phyloP scores from a whole-genome alignment of 2,797 vertebrate genomes.

The Chiropotes sagulatus region DNA sequence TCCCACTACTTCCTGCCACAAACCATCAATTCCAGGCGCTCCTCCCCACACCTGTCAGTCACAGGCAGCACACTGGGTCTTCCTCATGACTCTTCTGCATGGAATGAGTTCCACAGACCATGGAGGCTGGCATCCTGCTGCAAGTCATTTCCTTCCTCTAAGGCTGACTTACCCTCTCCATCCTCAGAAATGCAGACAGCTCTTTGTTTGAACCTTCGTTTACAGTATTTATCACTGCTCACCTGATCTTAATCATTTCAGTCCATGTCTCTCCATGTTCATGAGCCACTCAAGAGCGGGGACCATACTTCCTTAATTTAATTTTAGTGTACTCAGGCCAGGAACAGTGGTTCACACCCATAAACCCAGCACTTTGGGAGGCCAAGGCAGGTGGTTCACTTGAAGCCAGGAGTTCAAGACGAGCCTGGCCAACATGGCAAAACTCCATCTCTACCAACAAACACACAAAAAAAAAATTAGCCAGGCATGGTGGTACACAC shows the following conservation, averaged over 20 bases:
- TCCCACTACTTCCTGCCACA: not conserved
- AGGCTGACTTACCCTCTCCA: not conserved
- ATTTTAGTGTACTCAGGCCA: not conserved
- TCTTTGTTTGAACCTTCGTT: constrained; percentile 1
- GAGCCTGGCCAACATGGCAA: not conserved
- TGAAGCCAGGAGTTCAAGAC: not conserved
- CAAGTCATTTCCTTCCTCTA: not conserved
- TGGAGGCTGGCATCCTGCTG: not conserved
- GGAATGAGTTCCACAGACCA: not conserved
- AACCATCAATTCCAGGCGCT: not conserved
- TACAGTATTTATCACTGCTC: not conserved
- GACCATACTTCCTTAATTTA: not conserved
- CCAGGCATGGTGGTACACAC: not conserved
- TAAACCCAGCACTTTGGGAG: not conserved
- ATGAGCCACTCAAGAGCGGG: not conserved
- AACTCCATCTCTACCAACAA: not conserved
- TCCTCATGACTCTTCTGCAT: not conserved
- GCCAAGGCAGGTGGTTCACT: not conserved
- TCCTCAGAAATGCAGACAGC: not conserved
- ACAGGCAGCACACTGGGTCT: not conserved
- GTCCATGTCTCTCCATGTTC: not conserved
- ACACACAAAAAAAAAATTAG: not conserved
- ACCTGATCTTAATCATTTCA: not conserved
- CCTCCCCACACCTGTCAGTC: not conserved
- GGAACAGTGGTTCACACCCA: not conserved